Conservation (phyloP, 1,140 invertebrate species). For the Camponotus floridanus region DNA sequence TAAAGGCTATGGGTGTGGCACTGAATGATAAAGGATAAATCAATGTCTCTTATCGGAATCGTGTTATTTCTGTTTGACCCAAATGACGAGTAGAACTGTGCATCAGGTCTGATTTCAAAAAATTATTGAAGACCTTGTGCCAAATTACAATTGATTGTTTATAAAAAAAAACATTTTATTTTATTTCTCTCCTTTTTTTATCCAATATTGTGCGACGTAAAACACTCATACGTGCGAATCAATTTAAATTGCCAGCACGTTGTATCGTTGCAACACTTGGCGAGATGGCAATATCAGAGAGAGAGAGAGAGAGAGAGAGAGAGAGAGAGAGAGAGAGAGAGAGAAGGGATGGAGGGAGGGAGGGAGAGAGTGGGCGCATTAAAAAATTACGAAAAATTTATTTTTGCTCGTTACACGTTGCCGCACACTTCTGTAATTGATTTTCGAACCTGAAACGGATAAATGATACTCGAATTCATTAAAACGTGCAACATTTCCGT, state of each 20-base stretch:
- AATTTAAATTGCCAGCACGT: constrained; percentile 55
- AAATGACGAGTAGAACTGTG: constrained; percentile 57
- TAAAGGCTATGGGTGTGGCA: constrained; percentile 30
- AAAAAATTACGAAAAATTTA: constrained; percentile 62
- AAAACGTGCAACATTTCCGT: constrained; percentile 56
- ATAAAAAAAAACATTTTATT: constrained; percentile 25
- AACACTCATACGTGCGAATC: constrained; percentile 55
- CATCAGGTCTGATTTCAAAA: constrained; percentile 40
- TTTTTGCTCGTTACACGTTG: constrained; percentile 58
- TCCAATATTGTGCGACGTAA: constrained; percentile 27
- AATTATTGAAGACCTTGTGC: constrained; percentile 44
- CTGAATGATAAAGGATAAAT: constrained; percentile 36
- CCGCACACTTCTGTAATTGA: constrained; percentile 53
- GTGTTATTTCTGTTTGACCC: constrained; percentile 63
- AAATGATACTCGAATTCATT: constrained; percentile 63
- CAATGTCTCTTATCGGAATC: constrained; percentile 55
- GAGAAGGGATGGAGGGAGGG: neutral
- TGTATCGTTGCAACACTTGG: constrained; percentile 51
- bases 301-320: neutral
- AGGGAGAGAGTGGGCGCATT: constrained; percentile 19
- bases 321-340: neutral
- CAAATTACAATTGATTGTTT: constrained; percentile 35
- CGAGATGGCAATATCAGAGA: constrained; percentile 39
- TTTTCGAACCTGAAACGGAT: constrained; percentile 58
- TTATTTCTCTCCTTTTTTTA: constrained; percentile 45